A percentile compares a stretch with the other conserved stretches of the same genome.
phyloP scores from a whole-genome alignment of 2,797 vertebrate species.

The Silurus aristotelis region DNA sequence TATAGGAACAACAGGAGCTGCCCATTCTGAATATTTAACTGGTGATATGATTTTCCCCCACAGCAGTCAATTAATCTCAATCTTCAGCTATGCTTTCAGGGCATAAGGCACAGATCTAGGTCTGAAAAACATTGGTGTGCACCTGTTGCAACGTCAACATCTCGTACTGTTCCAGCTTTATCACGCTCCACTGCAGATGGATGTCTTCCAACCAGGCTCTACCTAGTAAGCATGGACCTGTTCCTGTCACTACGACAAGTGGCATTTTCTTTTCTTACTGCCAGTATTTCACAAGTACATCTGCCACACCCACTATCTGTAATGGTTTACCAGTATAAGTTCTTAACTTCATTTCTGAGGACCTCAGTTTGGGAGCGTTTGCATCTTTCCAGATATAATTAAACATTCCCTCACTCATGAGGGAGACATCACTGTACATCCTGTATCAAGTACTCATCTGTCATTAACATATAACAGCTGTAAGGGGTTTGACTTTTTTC shows the following conservation, averaged over 20 bases:
- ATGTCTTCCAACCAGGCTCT: background rate
- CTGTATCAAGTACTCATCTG: background rate
- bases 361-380: background rate
- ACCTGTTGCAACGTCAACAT: background rate
- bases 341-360: background rate
- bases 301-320: background rate
- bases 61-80: conserved; percentile 2
- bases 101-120: background rate
- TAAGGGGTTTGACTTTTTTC: too few species aligned
- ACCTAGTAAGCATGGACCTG: background rate
- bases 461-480: too few species aligned
- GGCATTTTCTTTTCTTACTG: background rate
- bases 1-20: too few species aligned
- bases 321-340: background rate
- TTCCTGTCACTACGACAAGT: background rate
- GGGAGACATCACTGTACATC: background rate
- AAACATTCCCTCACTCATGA: background rate
- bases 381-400: background rate
- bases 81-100: background rate
- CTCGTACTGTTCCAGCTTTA: background rate
- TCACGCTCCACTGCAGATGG: background rate
- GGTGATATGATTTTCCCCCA: background rate
- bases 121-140: background rate
- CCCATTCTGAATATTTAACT: too few species aligned
- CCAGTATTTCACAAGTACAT: background rate